Conservation (phyloP, 2,797 vertebrate species). For the Liasis olivaceus region DNA sequence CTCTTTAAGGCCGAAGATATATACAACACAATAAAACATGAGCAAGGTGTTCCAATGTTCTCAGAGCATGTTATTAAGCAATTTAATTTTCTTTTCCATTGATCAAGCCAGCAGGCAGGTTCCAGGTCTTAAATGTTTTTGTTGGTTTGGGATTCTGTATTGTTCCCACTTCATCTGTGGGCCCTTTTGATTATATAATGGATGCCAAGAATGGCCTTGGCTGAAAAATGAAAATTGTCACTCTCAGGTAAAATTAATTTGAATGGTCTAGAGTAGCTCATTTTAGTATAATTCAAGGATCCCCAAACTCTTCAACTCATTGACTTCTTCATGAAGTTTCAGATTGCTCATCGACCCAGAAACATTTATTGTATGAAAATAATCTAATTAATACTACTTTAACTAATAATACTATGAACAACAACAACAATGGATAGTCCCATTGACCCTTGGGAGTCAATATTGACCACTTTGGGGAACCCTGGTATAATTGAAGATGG, state of each 20-base stretch:
- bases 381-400: not conserved
- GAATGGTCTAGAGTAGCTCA: not conserved
- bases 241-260: constrained; percentile 6
- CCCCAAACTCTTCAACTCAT: not conserved
- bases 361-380: not conserved
- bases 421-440: not conserved
- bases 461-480: not conserved
- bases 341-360: not conserved
- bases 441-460: not conserved
- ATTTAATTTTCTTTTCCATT: constrained; percentile 30
- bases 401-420: not conserved
- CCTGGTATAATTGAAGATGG: not conserved
- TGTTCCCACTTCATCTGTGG: constrained; percentile 7
- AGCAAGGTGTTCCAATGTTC: constrained; percentile 25
- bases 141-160: not conserved
- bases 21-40: constrained; percentile 40
- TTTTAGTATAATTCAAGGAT: not conserved
- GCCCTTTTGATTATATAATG: not conserved
- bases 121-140: not conserved
- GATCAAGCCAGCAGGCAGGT: not conserved
- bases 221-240: constrained; percentile 8
- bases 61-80: constrained; percentile 1
- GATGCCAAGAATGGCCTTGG: constrained; percentile 3
- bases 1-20: constrained; percentile 51
- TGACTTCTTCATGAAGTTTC: not conserved